Percentiles rank a stretch among this genome's conserved stretches.
Evolutionary conservation across 2,888 invertebrate species (phyloP).

Genomic region (Drepana falcataria): DNA sequence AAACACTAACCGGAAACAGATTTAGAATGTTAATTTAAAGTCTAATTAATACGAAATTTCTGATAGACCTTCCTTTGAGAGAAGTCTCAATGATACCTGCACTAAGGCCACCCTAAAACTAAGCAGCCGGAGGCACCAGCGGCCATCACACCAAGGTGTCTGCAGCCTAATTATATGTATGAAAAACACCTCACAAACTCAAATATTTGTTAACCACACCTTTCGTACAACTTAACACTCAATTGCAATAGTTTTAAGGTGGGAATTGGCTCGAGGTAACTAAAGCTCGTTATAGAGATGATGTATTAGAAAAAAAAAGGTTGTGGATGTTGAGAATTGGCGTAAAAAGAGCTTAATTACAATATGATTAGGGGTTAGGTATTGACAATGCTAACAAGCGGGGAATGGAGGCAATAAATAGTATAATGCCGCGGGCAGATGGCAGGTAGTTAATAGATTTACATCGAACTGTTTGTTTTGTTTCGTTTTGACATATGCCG

Average conservation of each 20-base stretch:
- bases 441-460: constrained; percentile 27
- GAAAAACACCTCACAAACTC: constrained; percentile 58
- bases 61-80: not conserved
- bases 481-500: constrained; percentile 53
- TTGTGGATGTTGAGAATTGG: constrained; percentile 51
- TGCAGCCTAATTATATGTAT: constrained; percentile 70
- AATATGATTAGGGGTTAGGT: constrained; percentile 72
- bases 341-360: constrained; percentile 76
- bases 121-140: constrained; percentile 62
- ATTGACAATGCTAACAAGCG: constrained; percentile 70
- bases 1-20: too few species aligned
- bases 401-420: constrained; percentile 68
- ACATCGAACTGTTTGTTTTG: constrained; percentile 57
- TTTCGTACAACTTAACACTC: constrained; percentile 23
- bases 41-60: not conserved
- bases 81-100: constrained; percentile 16
- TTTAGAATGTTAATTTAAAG: not conserved
- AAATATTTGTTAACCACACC: constrained; percentile 52
- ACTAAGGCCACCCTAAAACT: constrained; percentile 32
- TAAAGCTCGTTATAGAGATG: constrained; percentile 33
- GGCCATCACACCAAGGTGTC: constrained; percentile 69
- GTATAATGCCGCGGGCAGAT: constrained; percentile 70
- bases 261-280: constrained; percentile 15
- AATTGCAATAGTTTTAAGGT: constrained; percentile 22
- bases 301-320: constrained; percentile 31